Evolutionary conservation across 2,113 vertebrate species (phyloP), one percentile per base, ranked within the genome.

Genomic region (Sporophila hypoxantha): DNA sequence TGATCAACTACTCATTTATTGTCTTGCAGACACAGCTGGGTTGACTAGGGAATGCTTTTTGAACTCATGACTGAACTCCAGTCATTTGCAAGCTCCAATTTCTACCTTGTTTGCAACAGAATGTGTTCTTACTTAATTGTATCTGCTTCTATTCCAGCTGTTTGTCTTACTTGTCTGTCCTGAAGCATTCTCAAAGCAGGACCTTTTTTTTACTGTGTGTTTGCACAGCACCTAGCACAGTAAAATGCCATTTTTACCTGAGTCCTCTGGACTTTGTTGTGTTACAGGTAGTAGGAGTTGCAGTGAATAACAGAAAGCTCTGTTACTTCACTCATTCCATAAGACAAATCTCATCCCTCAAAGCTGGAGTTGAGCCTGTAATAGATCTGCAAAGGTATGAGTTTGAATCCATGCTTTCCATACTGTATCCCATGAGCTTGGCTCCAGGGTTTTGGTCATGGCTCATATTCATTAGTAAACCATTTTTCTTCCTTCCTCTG

Each of bases 401-500:
- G 29, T 62, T 77, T 79, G 59, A 82, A 70, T 91, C 83, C 56
- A 83, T 17, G 52, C 34, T 93, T 95, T 91, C 70, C 77, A 85
- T 86, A 83, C 32, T 79, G 62, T 75, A 67, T 52, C 52, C 86
- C 90, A 87, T 5, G 5, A 93, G 57, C 29, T 74, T 93, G 84
- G 67, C 89, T 92, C 36, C 84, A 71, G 67, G 73, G 75, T 91
- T 93, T 95, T 85, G 55, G 55, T 77, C 76, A 49, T 56, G 52
- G 71, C 39, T 76, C 32, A 50, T 89, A 42, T 73, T 87, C 91
- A 91, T 92, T 91, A 91, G 76, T 82, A 78, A 95, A 88, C 83
- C 59, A 52, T 88, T 93, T 85, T 82, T 75, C 50, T 88, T 64
- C 60, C 52, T 93, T 93, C 62, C 53, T 82, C 83, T 94, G 81